Conservation (phyloP, 2,888 invertebrate genomes). For the Eucera pruinosa region DNA sequence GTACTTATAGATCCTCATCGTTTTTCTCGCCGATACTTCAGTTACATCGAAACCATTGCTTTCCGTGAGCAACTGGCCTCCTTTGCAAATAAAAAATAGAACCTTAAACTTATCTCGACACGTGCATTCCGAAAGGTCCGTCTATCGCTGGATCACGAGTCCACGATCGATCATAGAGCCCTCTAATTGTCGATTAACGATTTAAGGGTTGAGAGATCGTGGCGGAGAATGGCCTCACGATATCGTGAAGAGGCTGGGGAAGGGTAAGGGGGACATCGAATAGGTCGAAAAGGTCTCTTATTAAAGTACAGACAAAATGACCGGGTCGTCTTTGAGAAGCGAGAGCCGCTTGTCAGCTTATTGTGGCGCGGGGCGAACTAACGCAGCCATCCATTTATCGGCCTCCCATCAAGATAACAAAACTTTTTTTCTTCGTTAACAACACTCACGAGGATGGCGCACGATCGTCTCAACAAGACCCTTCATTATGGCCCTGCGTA, state of each 20-base stretch:
- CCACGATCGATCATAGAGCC: slow-evolving; percentile 39
- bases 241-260: background rate
- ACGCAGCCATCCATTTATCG: slow-evolving; percentile 63
- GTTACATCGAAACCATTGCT: no score
- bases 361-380: slow-evolving; percentile 56
- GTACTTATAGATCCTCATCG: no score
- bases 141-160: slow-evolving; percentile 1
- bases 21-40: no score
- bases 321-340: slow-evolving; percentile 60
- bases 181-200: slow-evolving; percentile 45
- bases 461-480: slow-evolving; percentile 58
- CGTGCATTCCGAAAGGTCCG: background rate
- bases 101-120: slow-evolving; percentile 10
- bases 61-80: background rate
- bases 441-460: slow-evolving; percentile 40
- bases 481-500: slow-evolving; percentile 63
- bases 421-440: slow-evolving; percentile 50
- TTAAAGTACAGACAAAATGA: slow-evolving; percentile 65
- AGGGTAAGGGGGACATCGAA: slow-evolving; percentile 21
- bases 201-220: slow-evolving; percentile 24
- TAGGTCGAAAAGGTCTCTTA: slow-evolving; percentile 60
- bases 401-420: slow-evolving; percentile 71
- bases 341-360: slow-evolving; percentile 68
- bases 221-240: slow-evolving; percentile 22
- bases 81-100: background rate